Evolutionary conservation across 2,113 vertebrate species (phyloP).

Genomic region (Carlito syrichta): DNA sequence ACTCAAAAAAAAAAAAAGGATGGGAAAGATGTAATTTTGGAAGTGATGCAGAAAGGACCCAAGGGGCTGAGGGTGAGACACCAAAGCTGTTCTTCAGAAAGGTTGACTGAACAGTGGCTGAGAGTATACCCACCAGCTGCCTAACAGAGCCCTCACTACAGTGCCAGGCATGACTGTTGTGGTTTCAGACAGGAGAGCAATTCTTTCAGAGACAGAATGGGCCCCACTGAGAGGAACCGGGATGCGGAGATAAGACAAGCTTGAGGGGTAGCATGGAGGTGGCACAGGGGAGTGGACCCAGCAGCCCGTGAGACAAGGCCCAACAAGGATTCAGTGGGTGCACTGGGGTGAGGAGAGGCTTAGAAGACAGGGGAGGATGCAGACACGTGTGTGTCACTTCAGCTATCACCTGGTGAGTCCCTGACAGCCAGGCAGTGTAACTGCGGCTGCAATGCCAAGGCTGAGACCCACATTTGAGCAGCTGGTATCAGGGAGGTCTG

Average conservation of each 20-base stretch:
- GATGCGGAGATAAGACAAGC: neutral
- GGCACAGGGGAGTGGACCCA: rapidly evolving
- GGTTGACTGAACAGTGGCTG: neutral
- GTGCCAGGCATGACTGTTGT: neutral
- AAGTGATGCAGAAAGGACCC: neutral
- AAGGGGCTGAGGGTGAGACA: too few relatives aligned
- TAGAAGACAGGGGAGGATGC: neutral
- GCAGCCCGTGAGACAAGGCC: neutral
- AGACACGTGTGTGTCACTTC: neutral
- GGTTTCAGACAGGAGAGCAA: neutral
- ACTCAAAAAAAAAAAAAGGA: neutral
- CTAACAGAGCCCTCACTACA: rapidly evolving
- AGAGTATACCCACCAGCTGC: neutral
- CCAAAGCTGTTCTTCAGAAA: neutral
- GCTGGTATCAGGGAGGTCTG: neutral
- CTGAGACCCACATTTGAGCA: neutral
- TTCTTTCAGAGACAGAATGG: neutral
- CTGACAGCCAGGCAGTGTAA: neutral
- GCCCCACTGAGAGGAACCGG: neutral
- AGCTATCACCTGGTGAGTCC: neutral
- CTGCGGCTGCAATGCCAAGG: too few relatives aligned
- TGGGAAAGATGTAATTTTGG: neutral
- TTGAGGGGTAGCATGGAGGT: neutral
- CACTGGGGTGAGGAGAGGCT: neutral
- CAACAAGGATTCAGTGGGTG: neutral